These are phyloP conservation scores for Apotomis capreana DNA, from an alignment of 2,888 invertebrate genomes.

Conservation along the genomic window DNA sequence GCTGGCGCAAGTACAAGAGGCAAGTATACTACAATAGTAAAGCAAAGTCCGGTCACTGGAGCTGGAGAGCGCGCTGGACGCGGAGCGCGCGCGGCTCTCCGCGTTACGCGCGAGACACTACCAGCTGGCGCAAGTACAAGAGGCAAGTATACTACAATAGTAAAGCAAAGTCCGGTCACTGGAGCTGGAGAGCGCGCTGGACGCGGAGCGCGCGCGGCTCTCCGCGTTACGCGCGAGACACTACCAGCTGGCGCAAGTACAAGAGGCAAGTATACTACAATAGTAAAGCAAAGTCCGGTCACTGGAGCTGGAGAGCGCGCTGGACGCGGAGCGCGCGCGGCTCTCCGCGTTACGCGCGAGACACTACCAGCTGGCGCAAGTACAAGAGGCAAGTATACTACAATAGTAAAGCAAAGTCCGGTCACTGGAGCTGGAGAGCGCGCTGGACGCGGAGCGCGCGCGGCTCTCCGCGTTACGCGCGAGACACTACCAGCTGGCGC, in stretches of 20 bases:
- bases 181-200: slow-evolving; percentile 95
- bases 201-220: slow-evolving; percentile 92
- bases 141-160: slow-evolving; percentile 57
- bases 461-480: slow-evolving; percentile 93
- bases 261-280: slow-evolving; percentile 66
- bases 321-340: slow-evolving; percentile 93
- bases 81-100: slow-evolving; percentile 92
- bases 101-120: slow-evolving; percentile 96
- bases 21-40: slow-evolving; percentile 41
- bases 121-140: slow-evolving; percentile 88
- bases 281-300: slow-evolving; percentile 86
- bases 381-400: slow-evolving; percentile 73
- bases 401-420: slow-evolving; percentile 89
- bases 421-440: slow-evolving; percentile 95
- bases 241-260: slow-evolving; percentile 91
- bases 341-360: slow-evolving; percentile 94
- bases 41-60: slow-evolving; percentile 95
- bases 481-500: slow-evolving; percentile 95
- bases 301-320: slow-evolving; percentile 94
- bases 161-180: slow-evolving; percentile 94
- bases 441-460: slow-evolving; percentile 93
- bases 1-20: slow-evolving; percentile 87
- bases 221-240: slow-evolving; percentile 95
- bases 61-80: slow-evolving; percentile 94
- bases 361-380: slow-evolving; percentile 94